Conservation (phyloP, 2,888 invertebrate species). For the Caenorhabditis angaria region DNA sequence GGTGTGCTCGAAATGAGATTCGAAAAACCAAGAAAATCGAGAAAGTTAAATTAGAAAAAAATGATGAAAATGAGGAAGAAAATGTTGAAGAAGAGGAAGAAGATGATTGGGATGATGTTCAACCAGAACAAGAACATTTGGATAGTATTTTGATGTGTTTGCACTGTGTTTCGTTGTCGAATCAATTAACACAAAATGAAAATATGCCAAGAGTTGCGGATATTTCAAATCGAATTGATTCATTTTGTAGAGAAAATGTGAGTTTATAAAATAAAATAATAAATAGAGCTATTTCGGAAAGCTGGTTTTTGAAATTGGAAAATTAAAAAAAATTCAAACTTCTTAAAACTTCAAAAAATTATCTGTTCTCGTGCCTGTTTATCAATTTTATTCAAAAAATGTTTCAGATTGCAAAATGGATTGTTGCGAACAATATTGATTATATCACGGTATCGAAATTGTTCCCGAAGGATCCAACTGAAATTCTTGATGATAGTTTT, state of each 20-base stretch:
- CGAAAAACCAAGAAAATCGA: constrained; percentile 4
- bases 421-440: constrained; percentile 18
- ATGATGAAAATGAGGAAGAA: constrained; percentile 6
- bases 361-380: too few species aligned
- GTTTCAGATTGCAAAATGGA: constrained; percentile 30
- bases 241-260: constrained; percentile 33
- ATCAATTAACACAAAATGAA: constrained; percentile 3
- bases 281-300: neutral
- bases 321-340: neutral
- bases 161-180: constrained; percentile 27
- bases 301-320: too few species aligned
- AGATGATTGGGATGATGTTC: constrained; percentile 32
- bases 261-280: neutral
- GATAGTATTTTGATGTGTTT: constrained; percentile 37
- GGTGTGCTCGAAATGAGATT: constrained; percentile 21
- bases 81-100: constrained; percentile 11
- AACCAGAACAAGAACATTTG: constrained; percentile 37
- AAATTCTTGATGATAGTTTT: constrained; percentile 22
- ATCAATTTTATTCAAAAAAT: too few species aligned
- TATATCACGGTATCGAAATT: constrained; percentile 16
- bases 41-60: neutral
- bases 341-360: neutral
- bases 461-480: constrained; percentile 31
- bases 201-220: constrained; percentile 20
- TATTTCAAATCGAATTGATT: constrained; percentile 26